Evolutionary conservation across 1,140 invertebrate genomes (phyloP).

Genomic region (Ceratitis capitata): DNA sequence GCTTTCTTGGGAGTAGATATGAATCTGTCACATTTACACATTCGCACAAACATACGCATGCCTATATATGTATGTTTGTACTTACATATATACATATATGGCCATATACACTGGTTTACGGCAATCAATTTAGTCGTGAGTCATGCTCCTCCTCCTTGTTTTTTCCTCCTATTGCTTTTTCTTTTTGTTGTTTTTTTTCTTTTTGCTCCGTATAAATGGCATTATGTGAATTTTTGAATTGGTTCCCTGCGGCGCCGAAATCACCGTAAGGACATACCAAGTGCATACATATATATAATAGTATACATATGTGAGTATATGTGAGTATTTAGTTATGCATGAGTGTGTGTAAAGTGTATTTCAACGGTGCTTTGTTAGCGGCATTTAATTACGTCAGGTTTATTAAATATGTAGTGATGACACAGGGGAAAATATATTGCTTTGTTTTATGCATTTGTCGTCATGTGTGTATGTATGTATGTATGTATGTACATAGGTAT

Average conservation of each 20-base stretch:
- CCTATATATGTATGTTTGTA: no score
- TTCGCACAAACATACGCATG: neutral
- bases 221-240: constrained; percentile 32
- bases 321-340: neutral
- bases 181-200: no score
- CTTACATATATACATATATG: neutral
- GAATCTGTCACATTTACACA: neutral
- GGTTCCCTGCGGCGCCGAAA: constrained; percentile 23
- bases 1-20: constrained; percentile 5
- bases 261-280: constrained; percentile 25
- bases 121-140: neutral
- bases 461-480: neutral
- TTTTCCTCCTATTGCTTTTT: no score
- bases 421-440: constrained; percentile 15
- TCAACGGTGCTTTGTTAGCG: constrained; percentile 32
- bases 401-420: constrained; percentile 32
- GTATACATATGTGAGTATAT: neutral
- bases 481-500: neutral
- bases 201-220: constrained; percentile 9
- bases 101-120: no score
- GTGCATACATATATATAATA: no score
- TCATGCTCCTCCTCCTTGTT: neutral
- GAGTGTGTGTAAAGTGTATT: constrained; percentile 2
- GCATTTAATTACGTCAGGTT: constrained; percentile 36
- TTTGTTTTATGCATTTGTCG: neutral